phyloP scores from a whole-genome alignment of 2,888 invertebrate species.

The Anarsia innoxiella region DNA sequence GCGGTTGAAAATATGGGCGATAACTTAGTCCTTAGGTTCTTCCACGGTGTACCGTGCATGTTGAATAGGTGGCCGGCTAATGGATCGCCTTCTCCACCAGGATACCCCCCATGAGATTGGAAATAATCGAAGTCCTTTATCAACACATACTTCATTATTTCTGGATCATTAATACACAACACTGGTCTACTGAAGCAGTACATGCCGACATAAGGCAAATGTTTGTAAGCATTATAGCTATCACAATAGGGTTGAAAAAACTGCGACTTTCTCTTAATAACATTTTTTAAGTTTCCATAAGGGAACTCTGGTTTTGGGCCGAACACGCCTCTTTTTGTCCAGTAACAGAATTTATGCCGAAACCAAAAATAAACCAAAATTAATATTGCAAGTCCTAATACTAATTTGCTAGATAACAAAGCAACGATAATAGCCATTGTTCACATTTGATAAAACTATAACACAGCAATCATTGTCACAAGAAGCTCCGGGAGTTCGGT shows the following conservation, averaged over 20 bases:
- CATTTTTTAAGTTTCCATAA: conserved; percentile 76
- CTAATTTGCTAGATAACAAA: conserved; percentile 15
- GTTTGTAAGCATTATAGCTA: conserved; percentile 71
- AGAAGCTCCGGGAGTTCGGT: background rate
- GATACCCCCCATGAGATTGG: conserved; percentile 78
- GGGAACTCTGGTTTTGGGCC: conserved; percentile 76
- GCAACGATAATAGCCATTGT: background rate
- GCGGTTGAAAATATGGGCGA: conserved; percentile 80
- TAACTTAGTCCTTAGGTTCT: conserved; percentile 75
- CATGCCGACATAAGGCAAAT: conserved; percentile 72
- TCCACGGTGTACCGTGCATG: conserved; percentile 77
- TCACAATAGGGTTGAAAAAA: conserved; percentile 78
- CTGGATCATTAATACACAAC: conserved; percentile 77
- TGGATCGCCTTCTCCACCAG: conserved; percentile 76
- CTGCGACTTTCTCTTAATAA: conserved; percentile 70
- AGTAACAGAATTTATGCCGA: conserved; percentile 70
- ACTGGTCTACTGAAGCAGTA: conserved; percentile 78
- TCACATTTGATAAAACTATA: background rate
- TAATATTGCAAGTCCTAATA: conserved; percentile 27
- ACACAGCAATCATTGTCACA: background rate
- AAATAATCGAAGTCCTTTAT: conserved; percentile 79
- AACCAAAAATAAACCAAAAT: conserved; percentile 44
- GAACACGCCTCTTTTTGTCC: conserved; percentile 74
- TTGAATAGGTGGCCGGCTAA: conserved; percentile 77
- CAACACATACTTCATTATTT: conserved; percentile 75